Percentiles rank a stretch among this genome's conserved stretches.
Evolutionary conservation across 2,888 invertebrate species (phyloP).

Genomic region (Achlya flavicornis): DNA sequence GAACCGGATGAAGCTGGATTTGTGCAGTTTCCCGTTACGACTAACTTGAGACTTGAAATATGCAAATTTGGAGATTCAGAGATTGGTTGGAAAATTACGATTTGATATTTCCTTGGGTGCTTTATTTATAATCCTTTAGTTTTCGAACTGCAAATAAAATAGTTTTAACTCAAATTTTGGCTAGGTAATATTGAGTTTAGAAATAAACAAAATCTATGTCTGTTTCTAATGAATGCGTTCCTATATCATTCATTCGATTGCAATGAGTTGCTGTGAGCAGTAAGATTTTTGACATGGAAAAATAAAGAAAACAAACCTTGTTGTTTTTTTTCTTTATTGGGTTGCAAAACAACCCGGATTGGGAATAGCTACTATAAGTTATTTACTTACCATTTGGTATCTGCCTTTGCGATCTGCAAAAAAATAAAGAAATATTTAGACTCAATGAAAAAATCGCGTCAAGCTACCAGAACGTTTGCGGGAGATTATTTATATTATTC

Average conservation of each 20-base stretch:
- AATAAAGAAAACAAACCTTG: too few relatives aligned
- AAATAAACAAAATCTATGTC: too few relatives aligned
- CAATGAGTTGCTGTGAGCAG: too few relatives aligned
- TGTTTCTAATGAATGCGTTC: too few relatives aligned
- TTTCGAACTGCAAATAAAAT: conserved; percentile 13
- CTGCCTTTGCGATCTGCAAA: conserved; percentile 25
- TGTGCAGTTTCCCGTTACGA: conserved; percentile 53
- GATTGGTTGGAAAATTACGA: conserved; percentile 42
- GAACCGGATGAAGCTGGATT: conserved; percentile 56
- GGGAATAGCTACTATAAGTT: background rate
- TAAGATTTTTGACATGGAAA: too few relatives aligned
- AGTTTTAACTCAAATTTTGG: background rate
- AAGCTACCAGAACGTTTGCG: background rate
- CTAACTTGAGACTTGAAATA: conserved; percentile 38
- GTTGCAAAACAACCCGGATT: too few relatives aligned
- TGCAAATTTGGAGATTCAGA: conserved; percentile 51
- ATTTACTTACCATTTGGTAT: conserved; percentile 28
- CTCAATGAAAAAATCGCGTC: background rate
- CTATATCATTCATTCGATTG: too few relatives aligned
- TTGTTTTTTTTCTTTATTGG: too few relatives aligned
- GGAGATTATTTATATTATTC: too few relatives aligned
- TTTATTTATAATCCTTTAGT: conserved; percentile 12
- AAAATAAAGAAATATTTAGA: conserved; percentile 22
- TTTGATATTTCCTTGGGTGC: conserved; percentile 28
- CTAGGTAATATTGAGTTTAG: too few relatives aligned